Percentiles rank a stretch among this genome's conserved stretches.
Evolutionary conservation across 2,113 vertebrate species (phyloP).

Genomic region (Strigops habroptila): DNA sequence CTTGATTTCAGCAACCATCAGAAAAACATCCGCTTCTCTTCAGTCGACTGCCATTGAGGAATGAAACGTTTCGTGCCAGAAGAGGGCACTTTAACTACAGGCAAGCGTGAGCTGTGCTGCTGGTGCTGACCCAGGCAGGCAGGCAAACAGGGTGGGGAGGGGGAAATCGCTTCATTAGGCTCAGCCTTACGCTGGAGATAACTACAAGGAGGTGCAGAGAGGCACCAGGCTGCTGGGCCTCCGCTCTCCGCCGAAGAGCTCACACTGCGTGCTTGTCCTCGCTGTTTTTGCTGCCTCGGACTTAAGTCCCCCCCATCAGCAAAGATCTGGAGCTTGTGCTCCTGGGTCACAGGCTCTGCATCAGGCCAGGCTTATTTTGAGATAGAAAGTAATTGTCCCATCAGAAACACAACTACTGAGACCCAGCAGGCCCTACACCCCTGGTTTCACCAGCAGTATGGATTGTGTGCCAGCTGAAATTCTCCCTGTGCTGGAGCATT

Average conservation of each 20-base stretch:
- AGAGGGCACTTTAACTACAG: conserved; percentile 80
- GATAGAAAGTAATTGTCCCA: not conserved
- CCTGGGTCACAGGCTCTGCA: not conserved
- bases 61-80: conserved; percentile 54
- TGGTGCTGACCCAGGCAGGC: not conserved
- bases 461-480: not conserved
- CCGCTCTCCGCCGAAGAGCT: not conserved
- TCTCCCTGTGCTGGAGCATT: not conserved
- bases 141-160: not conserved
- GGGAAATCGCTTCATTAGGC: not conserved
- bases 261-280: not conserved
- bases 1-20: not conserved
- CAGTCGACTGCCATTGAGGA: not conserved
- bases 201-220: not conserved
- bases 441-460: not conserved
- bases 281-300: not conserved
- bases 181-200: not conserved
- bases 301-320: not conserved
- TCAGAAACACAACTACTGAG: not conserved
- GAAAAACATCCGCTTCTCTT: not conserved
- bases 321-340: not conserved
- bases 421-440: not conserved
- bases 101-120: conserved; percentile 9
- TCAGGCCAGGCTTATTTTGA: not conserved
- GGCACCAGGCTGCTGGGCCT: not conserved